These are phyloP conservation scores for Semotilus atromaculatus DNA, from an alignment of 2,797 vertebrate species.

Conservation along the genomic window DNA sequence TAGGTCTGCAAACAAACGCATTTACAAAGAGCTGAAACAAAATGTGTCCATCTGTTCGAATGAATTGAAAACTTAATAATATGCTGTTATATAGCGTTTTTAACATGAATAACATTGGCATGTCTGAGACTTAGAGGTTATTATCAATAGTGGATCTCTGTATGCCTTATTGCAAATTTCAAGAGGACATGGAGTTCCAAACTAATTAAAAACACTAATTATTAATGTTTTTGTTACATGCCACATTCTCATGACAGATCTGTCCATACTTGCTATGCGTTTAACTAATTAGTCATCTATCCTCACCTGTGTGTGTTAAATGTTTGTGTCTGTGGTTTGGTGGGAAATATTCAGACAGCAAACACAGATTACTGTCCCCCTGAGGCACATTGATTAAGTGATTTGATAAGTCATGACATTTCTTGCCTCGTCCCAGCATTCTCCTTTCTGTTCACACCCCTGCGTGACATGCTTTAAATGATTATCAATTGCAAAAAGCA, in stretches of 20 bases:
- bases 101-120: neutral
- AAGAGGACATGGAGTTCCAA: neutral
- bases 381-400: conserved; percentile 50
- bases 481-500: conserved; percentile 56
- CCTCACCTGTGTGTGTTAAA: conserved; percentile 22
- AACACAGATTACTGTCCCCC: conserved; percentile 45
- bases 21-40: conserved; percentile 47
- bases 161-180: neutral
- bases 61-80: conserved; percentile 26
- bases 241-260: conserved; percentile 11
- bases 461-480: conserved; percentile 55
- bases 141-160: neutral
- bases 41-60: conserved; percentile 44
- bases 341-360: conserved; percentile 55
- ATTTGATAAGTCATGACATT: conserved; percentile 56
- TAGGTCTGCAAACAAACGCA: conserved; percentile 47
- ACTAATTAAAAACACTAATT: conserved; percentile 27
- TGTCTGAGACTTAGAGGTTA: neutral
- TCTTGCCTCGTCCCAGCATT: conserved; percentile 58
- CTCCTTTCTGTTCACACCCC: conserved; percentile 31
- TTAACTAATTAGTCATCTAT: conserved; percentile 12
- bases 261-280: neutral
- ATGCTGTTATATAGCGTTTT: neutral
- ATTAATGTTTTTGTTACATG: conserved; percentile 31
- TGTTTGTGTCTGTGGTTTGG: conserved; percentile 49